Evolutionary conservation across 2,888 invertebrate species (phyloP).

Genomic region (Dexiosoma caninum): DNA sequence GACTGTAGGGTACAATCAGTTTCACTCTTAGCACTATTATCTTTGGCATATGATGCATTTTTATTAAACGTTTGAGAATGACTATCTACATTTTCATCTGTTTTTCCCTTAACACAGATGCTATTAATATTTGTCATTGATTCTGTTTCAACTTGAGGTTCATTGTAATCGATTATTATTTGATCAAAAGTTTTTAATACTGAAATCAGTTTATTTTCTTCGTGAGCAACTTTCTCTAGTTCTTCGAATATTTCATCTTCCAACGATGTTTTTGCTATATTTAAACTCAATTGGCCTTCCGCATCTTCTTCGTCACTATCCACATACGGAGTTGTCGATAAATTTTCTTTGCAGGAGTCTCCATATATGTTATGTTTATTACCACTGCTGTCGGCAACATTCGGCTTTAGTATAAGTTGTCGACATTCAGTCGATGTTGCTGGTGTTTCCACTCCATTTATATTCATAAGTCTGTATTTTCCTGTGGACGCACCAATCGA

Average conservation of each 20-base stretch:
- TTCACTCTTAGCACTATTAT: background rate
- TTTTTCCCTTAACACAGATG: background rate
- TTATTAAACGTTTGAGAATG: background rate
- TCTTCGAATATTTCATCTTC: slow-evolving; percentile 78
- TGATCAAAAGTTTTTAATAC: slow-evolving; percentile 80
- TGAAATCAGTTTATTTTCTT: slow-evolving; percentile 78
- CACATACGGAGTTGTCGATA: slow-evolving; percentile 8
- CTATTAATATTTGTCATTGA: background rate
- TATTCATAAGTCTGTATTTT: slow-evolving; percentile 56
- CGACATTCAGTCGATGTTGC: background rate
- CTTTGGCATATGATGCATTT: background rate
- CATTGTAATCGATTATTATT: slow-evolving; percentile 78
- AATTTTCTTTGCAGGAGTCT: slow-evolving; percentile 20
- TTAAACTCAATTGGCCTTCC: slow-evolving; percentile 70
- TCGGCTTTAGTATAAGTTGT: background rate
- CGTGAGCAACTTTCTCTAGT: slow-evolving; percentile 77
- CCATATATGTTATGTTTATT: slow-evolving; percentile 1
- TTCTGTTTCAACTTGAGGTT: slow-evolving; percentile 15
- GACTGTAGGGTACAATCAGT: slow-evolving; percentile 6
- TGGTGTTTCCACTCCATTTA: background rate
- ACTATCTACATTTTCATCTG: background rate
- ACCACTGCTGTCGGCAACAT: background rate
- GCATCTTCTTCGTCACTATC: slow-evolving; percentile 77
- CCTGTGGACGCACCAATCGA: slow-evolving; percentile 64
- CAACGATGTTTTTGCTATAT: slow-evolving; percentile 73